Evolutionary conservation across 2,888 invertebrate species (phyloP).

Genomic region (Mechanitis mazaeus): DNA sequence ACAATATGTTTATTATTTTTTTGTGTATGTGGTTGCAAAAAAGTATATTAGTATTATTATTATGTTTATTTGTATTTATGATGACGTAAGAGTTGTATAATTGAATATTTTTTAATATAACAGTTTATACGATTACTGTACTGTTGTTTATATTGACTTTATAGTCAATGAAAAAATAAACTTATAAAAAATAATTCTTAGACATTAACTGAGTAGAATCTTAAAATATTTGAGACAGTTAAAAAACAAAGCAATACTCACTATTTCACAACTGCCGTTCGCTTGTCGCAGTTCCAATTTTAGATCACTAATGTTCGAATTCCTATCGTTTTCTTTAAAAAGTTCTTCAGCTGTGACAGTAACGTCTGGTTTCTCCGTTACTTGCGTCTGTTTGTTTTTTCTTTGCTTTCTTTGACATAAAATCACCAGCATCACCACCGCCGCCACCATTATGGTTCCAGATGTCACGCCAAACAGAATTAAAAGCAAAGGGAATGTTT

Average conservation of each 20-base stretch:
- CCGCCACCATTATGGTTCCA: constrained; percentile 90
- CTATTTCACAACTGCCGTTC: constrained; percentile 86
- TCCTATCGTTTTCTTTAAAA: constrained; percentile 89
- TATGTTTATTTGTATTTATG: no score
- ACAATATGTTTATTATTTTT: no score
- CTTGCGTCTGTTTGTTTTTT: constrained; percentile 70
- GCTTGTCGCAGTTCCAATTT: constrained; percentile 92
- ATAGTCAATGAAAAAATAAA: no score
- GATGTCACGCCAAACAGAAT: constrained; percentile 91
- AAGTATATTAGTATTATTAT: no score
- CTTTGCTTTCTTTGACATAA: constrained; percentile 83
- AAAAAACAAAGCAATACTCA: constrained; percentile 53
- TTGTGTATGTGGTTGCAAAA: no score
- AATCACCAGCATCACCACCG: constrained; percentile 89
- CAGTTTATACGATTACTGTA: no score
- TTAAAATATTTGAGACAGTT: background rate
- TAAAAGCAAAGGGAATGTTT: constrained; percentile 85
- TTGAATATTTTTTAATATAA: no score
- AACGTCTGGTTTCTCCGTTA: constrained; percentile 78
- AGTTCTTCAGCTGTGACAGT: constrained; percentile 68
- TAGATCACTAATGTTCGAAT: constrained; percentile 94
- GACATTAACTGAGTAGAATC: background rate
- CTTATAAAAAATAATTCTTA: background rate
- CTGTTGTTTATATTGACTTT: no score
- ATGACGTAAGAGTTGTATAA: no score